Evolutionary conservation across 2,113 vertebrate genomes (phyloP), one percentile per base, ranked within the genome.

Genomic region (Probosciger aterrimus): DNA sequence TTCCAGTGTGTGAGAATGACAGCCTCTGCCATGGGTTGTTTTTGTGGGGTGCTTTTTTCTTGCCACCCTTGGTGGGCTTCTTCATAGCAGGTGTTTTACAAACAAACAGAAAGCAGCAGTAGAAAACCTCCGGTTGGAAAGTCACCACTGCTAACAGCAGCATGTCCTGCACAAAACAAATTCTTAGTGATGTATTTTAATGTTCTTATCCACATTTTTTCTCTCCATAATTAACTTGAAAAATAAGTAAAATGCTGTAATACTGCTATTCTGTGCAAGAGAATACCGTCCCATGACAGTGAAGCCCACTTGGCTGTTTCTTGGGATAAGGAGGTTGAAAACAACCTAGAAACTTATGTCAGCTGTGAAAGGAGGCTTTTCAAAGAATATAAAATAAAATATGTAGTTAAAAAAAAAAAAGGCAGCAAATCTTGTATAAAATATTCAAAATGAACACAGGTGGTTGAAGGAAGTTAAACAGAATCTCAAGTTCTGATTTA

Each of bases 1-100:
- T 73, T 35, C 10, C 17, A 41, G 0, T 17, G 6, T 52, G 7
- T 9, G 7, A 22, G 12, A 53, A 37, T 39, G 27, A 62, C 17
- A 46, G 31, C 27, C 11, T 27, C 15, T 86, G 5, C 8, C 0
- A 0, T 7, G 6, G 30, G 41, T n/a, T 50, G 14, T 50, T 55
- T 22, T 43, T 31, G 27, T 25, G 14, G 1, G 2, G 8, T 24
- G 14, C 33, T n/a, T 81, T 53, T 35, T 49, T 80, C n/a, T 47
- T 37, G 22, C 63, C 17, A 28, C 12, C 9, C 11, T 41, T 30
- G 16, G 22, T 9, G 11, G 28, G 22, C 43, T 73, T 39, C 55
- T 92, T 50, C 4, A 0, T 35, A 44, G 35, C 44, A 28, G 28
- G 22, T 37, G 11, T 18, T 39, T 64, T 57, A 33, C 0, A 0